These are phyloP conservation scores for Pantherophis vulpinus DNA, from an alignment of 2,797 vertebrate species.

Conservation along the genomic window DNA sequence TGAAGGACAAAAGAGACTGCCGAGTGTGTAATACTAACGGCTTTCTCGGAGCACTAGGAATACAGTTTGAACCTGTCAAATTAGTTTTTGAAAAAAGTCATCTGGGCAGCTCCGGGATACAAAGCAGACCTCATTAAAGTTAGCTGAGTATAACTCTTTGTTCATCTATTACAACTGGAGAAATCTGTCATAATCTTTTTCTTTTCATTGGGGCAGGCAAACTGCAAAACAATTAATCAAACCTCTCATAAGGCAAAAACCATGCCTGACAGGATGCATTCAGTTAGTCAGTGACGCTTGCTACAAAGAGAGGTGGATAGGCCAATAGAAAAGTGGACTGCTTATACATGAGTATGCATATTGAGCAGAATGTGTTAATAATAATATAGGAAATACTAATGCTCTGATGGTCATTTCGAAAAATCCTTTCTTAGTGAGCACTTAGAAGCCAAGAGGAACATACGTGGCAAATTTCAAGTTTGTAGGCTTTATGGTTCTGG, in stretches of 20 bases:
- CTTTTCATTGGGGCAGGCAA: not conserved
- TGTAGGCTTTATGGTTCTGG: too few species aligned
- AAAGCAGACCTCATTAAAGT: not conserved
- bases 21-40: not conserved
- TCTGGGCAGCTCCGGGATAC: not conserved
- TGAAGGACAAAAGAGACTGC: not conserved
- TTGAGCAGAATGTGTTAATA: not conserved
- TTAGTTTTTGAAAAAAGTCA: not conserved
- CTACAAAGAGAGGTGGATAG: not conserved
- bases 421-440: too few species aligned
- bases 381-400: too few species aligned
- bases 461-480: too few species aligned
- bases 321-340: not conserved
- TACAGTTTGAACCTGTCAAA: not conserved
- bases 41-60: not conserved
- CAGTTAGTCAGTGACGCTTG: not conserved
- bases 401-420: too few species aligned
- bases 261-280: not conserved
- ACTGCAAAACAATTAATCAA: not conserved
- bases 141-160: not conserved
- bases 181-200: not conserved
- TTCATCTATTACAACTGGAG: not conserved
- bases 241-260: not conserved
- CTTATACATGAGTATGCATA: not conserved
- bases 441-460: too few species aligned